Base-by-base conservation (phyloP, 1,140 invertebrate genomes). In the Macrocentrus cingulum region DNA sequence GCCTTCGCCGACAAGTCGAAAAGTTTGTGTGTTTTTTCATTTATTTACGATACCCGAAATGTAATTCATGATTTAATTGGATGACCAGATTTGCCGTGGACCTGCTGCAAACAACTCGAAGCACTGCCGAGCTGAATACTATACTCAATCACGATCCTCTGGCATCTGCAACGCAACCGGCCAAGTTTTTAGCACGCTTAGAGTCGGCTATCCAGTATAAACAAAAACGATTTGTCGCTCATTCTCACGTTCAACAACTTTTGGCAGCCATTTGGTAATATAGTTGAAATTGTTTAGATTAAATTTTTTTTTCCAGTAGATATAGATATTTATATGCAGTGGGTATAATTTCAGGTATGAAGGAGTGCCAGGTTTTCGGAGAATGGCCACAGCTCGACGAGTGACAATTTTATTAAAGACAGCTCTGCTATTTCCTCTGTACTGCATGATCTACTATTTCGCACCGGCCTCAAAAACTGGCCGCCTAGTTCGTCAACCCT, bases 221-320 rank as follows among this genome's bases (percentile, higher is more conserved):
- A 70, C 95, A 98, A 75, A 98, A 97, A 76, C 76, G 92, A 90
- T 96, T 96, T 71, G 92, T 97, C 18, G 87, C 92, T n/a, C 93
- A 96, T 80, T 89, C 94, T 9, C 94, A 92, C 71, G 91, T 95
- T 63, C 94, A 97, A 73, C 93, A 95, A 76, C 79, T 95, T n/a
- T 75, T 97, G 45, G 90, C 91, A 0, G 85, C 91, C 3, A 89
- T 97, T 62, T 97, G 94, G 94, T 74, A 57, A 53, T 22, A 13
- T 34, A n/a, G n/a, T n/a, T n/a, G n/a, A n/a, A n/a, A n/a, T n/a
- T n/a, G n/a, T n/a, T n/a, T n/a, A n/a, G n/a, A n/a, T n/a, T n/a
- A n/a, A n/a, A n/a, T n/a, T n/a, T n/a, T n/a, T n/a, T n/a, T n/a
- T n/a, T n/a, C n/a, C n/a, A n/a, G n/a, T n/a, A n/a, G n/a, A n/a